Conservation (phyloP, 2,797 vertebrate species). For the Manis pentadactyla region DNA sequence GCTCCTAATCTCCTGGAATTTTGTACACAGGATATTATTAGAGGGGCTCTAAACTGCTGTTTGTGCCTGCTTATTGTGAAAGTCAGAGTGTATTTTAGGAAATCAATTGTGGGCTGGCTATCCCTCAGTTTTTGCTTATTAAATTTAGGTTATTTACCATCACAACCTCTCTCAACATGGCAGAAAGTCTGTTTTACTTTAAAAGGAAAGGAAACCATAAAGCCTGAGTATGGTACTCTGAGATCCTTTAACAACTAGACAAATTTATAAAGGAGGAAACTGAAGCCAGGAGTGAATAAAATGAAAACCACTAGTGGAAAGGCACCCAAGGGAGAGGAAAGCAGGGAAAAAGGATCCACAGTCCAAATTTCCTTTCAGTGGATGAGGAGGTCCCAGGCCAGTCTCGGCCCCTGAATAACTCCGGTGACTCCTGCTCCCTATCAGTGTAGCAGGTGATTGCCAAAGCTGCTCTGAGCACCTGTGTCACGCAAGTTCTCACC, state of each 20-base stretch:
- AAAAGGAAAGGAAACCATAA: constrained; percentile 34
- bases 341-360: not conserved
- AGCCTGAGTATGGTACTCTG: not conserved
- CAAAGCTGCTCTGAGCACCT: not conserved
- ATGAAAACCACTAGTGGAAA: not conserved
- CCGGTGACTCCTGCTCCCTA: not conserved
- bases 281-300: not conserved
- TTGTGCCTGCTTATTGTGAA: not conserved
- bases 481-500: not conserved
- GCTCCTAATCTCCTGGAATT: not conserved
- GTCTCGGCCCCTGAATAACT: not conserved
- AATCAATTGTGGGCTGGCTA: not conserved
- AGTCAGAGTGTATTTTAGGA: constrained; percentile 19
- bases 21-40: not conserved
- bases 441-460: not conserved
- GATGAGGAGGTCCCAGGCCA: not conserved
- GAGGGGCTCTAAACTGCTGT: not conserved
- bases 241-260: not conserved
- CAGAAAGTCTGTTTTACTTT: constrained; percentile 1
- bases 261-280: not conserved
- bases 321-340: not conserved
- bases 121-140: constrained; percentile 27
- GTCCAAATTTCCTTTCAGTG: not conserved
- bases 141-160: constrained; percentile 53
- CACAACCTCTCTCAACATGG: not conserved